Evolutionary conservation across 2,797 vertebrate genomes (phyloP), one percentile per base, ranked within the genome.

Genomic region (Dermochelys coriacea): DNA sequence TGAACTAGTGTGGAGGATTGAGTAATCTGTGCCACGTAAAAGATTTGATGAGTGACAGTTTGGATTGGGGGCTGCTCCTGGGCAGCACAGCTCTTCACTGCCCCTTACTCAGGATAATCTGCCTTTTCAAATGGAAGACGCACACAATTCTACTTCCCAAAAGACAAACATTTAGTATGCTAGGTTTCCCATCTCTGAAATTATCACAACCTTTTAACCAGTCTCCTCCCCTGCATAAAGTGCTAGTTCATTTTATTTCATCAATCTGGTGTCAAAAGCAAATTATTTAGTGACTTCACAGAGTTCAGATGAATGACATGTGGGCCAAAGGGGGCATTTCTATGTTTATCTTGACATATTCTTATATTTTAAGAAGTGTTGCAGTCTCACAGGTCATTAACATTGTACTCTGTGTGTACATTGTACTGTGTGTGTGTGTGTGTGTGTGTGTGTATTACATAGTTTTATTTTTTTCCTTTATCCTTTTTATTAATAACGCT

Each of bases 21-120:
- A 49, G 37, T 41, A 23, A 3, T 6, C 45, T 9, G 31, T 77
- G 45, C 12, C 10, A 77, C 27, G 6, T 47, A 29, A 49, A 77
- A 29, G 45, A 77, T 47, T 31, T 31, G 25, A 16, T 77, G 12
- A 77, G 74, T 47, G 41, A 41, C 19, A 12, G 21, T 77, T 77
- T 49, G 27, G 6, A 15, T 49, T 49, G 25, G 27, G 27, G 15
- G 2, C 27, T 47, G 12, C 1, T 37, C 5, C 25, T 31, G 61
- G 1, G 80, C 37, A 64, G 41, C 19, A 31, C 57, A 34, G 54
- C 29, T 82, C 25, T 71, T 64, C 37, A 1, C 45, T n/a, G 23
- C 5, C 19, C 34, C 18, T 19, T 8, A 29, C 55, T 0, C 18
- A 15, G 37, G 82, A 7, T 81, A 41, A 29, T 0, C 0, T 68